Base-by-base conservation (phyloP, 1,140 invertebrate genomes). In the Thaumatotibia leucotreta region DNA sequence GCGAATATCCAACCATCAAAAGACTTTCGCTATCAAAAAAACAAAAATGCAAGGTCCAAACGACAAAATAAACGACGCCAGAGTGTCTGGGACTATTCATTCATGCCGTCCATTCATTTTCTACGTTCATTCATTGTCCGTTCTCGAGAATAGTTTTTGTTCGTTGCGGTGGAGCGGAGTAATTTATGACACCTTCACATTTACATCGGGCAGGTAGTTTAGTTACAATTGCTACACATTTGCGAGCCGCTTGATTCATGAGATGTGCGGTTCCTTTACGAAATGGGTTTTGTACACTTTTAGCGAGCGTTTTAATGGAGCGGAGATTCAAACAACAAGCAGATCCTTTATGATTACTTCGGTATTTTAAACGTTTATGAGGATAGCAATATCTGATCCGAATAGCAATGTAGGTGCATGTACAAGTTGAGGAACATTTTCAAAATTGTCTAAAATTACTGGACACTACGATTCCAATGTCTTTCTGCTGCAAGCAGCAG, bases 121-220 rank as follows among this genome's bases (percentile, higher is more conserved):
- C 20, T 58, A 58, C 52, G 52, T 58, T 58, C 52, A 58, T 58
- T 58, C 52, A 58, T 58, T 58, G 52, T 31, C 52, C 52, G 52
- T 22, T 62, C 29, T 22, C 10, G 17, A 62, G 22, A 61, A 31
- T 14, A 33, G 61, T 35, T 62, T 35, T 62, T 52, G 17, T 20
- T 52, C n/a, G 14, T 49, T 58, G 52, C 23, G 52, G n/a, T 58
- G 52, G 23, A 24, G 11, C 10, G 52, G 27, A 27, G 52, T 58
- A 27, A 58, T 58, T 58, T 58, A 58, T 58, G 52, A 31, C 52
- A 27, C 52, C 52, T 27, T 4, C 33, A 10, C 2, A 2, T 39
- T 11, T 14, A 27, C 50, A 11, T 27, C 1, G 22, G 22, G 50
- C 50, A 58, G 52, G 52, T 58, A 58, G 23, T 20, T 17, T 2